Evolutionary conservation across 2,888 invertebrate species (phyloP).

Genomic region (Notodonta ziczac): DNA sequence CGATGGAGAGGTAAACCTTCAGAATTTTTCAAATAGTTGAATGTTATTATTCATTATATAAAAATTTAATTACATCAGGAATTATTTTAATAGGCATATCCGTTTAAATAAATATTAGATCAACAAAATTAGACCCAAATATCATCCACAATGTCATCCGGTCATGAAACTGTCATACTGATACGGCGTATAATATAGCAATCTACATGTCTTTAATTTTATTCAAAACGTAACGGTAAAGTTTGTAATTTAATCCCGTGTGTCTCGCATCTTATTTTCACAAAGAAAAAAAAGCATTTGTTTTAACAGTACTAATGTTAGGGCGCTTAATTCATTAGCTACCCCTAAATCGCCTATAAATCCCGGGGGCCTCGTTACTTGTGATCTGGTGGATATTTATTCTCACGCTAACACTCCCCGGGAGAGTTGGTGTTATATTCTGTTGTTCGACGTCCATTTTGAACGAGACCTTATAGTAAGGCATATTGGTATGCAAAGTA

Average conservation of each 20-base stretch:
- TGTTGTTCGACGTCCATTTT: not conserved
- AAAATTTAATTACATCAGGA: too few species aligned
- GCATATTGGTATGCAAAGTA: too few species aligned
- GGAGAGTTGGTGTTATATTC: conserved; percentile 10
- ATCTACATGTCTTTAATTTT: too few species aligned
- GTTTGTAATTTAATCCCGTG: conserved; percentile 20
- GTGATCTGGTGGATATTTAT: conserved; percentile 61
- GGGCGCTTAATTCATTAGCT: conserved; percentile 69
- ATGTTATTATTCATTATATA: too few species aligned
- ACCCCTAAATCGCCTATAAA: conserved; percentile 64
- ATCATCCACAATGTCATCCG: not conserved
- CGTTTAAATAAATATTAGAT: not conserved
- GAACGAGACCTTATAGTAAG: too few species aligned
- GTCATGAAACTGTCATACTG: not conserved
- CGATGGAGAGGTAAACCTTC: too few species aligned
- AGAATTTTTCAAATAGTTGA: too few species aligned
- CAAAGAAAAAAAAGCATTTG: conserved; percentile 46
- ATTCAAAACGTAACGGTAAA: not conserved
- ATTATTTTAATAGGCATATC: too few species aligned
- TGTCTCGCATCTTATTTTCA: conserved; percentile 28
- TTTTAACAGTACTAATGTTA: conserved; percentile 60
- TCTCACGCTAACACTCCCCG: conserved; percentile 46
- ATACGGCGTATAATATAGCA: too few species aligned
- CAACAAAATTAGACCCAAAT: not conserved
- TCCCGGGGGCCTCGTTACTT: conserved; percentile 57